phyloP scores from a whole-genome alignment of 2,797 vertebrate genomes.

The Pagetopsis macropterus region DNA sequence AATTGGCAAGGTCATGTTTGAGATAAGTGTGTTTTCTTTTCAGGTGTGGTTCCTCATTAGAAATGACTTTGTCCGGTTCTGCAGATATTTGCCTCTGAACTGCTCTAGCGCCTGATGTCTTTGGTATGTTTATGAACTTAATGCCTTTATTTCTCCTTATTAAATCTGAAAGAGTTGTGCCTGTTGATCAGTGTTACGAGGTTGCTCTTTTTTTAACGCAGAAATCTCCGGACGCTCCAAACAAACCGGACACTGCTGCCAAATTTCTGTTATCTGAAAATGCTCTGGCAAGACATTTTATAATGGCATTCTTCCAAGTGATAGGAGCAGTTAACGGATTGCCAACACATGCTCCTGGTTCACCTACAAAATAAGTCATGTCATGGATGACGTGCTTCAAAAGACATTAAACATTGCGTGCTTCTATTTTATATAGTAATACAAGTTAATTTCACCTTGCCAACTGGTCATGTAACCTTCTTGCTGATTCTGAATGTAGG shows the following conservation, averaged over 20 bases:
- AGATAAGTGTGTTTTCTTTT: conserved; percentile 1
- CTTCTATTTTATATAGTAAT: conserved; percentile 22
- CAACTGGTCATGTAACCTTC: conserved; percentile 5
- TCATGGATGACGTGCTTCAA: conserved; percentile 55
- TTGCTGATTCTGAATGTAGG: not conserved
- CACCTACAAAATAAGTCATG: conserved; percentile 31
- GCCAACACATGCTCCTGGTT: conserved; percentile 40
- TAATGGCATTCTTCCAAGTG: conserved; percentile 38
- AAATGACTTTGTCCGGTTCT: not conserved
- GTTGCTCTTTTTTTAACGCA: conserved; percentile 5
- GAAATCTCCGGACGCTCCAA: conserved; percentile 2
- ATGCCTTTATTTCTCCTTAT: conserved; percentile 7
- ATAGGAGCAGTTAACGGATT: conserved; percentile 29
- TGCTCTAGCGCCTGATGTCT: conserved; percentile 26
- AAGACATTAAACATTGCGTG: conserved; percentile 39
- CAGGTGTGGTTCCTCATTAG: not conserved
- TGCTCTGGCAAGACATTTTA: conserved; percentile 22
- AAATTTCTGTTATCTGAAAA: conserved; percentile 34
- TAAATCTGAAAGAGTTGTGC: conserved; percentile 6
- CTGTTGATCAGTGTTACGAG: conserved; percentile 8
- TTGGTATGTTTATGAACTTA: conserved; percentile 24
- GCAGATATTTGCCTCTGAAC: not conserved
- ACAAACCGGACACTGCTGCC: conserved; percentile 24
- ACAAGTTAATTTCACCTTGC: not conserved
- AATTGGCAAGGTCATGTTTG: not conserved